phyloP scores from a whole-genome alignment of 2,797 vertebrate genomes.

The Knipowitschia caucasica region DNA sequence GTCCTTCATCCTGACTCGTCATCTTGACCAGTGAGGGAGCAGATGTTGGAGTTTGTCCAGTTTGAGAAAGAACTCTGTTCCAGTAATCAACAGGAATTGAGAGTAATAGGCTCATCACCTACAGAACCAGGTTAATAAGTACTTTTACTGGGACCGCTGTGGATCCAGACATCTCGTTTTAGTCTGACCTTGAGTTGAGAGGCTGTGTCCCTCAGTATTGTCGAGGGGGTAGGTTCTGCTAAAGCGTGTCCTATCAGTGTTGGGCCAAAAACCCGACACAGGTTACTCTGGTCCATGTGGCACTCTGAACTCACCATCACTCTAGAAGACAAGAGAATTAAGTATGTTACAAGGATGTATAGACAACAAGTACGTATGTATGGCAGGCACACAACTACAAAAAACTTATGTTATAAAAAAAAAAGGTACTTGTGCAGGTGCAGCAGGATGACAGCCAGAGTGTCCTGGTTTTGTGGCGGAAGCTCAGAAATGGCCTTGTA shows the following conservation, averaged over 20 bases:
- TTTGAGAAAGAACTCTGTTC: conserved; percentile 34
- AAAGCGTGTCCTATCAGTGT: conserved; percentile 80
- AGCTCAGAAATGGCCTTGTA: conserved; percentile 68
- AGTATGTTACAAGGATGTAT: not conserved
- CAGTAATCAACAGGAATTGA: conserved; percentile 53
- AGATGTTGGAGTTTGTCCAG: not conserved
- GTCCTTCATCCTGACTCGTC: not conserved
- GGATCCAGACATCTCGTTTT: not conserved
- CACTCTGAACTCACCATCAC: conserved; percentile 51
- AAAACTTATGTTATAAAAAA: not conserved
- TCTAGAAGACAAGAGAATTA: conserved; percentile 16
- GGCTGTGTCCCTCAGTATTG: conserved; percentile 81
- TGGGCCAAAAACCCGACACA: conserved; percentile 83
- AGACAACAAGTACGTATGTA: not conserved
- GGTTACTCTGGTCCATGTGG: conserved; percentile 82
- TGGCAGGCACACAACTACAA: not conserved
- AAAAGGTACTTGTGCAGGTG: conserved; percentile 77
- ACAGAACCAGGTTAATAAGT: not conserved
- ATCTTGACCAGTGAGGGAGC: not conserved
- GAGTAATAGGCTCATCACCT: conserved; percentile 66
- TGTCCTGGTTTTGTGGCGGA: conserved; percentile 80
- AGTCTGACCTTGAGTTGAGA: conserved; percentile 72
- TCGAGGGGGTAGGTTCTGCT: conserved; percentile 72
- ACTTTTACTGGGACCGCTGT: too few relatives aligned
- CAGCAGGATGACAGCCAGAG: conserved; percentile 83